A percentile compares a stretch with the other conserved stretches of the same genome.
phyloP scores from a whole-genome alignment of 2,113 vertebrate species.

The Puffinus mauretanicus region DNA sequence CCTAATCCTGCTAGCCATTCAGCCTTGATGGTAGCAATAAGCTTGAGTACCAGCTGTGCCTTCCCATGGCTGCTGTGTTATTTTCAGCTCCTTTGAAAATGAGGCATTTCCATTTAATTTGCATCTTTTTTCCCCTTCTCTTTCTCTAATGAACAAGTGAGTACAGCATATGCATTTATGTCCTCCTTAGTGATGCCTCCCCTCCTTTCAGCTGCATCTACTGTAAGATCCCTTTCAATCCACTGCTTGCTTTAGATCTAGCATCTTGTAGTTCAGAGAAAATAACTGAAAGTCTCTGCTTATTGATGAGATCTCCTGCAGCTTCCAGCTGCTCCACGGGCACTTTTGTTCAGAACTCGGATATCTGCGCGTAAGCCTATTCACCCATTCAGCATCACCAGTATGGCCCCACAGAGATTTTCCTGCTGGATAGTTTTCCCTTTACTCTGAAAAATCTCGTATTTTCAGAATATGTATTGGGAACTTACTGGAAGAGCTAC shows the following conservation, averaged over 20 bases:
- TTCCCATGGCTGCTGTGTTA: not conserved
- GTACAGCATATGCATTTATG: slow-evolving; percentile 23
- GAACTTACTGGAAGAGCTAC: not conserved
- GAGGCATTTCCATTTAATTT: slow-evolving; percentile 50
- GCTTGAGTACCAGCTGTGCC: slow-evolving; percentile 28
- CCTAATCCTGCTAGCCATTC: slow-evolving; percentile 42
- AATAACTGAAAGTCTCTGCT: not conserved
- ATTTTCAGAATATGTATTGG: not conserved
- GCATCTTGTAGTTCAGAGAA: not conserved
- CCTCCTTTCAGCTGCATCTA: not conserved
- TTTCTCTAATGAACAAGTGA: slow-evolving; percentile 38
- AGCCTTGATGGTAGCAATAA: slow-evolving; percentile 23
- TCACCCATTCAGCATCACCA: not conserved
- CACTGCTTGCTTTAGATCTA: not conserved
- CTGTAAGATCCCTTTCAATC: not conserved
- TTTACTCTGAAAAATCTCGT: not conserved
- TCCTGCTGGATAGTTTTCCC: not conserved
- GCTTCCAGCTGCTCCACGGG: not conserved
- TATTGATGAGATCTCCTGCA: not conserved
- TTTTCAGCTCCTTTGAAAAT: slow-evolving; percentile 37
- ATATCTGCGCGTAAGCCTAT: not conserved
- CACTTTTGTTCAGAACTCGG: not conserved
- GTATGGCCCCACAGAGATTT: not conserved
- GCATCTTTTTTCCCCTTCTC: not conserved
- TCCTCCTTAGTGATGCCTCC: not conserved